Conservation (phyloP, 1,140 invertebrate genomes). For the Aplysia californica region DNA sequence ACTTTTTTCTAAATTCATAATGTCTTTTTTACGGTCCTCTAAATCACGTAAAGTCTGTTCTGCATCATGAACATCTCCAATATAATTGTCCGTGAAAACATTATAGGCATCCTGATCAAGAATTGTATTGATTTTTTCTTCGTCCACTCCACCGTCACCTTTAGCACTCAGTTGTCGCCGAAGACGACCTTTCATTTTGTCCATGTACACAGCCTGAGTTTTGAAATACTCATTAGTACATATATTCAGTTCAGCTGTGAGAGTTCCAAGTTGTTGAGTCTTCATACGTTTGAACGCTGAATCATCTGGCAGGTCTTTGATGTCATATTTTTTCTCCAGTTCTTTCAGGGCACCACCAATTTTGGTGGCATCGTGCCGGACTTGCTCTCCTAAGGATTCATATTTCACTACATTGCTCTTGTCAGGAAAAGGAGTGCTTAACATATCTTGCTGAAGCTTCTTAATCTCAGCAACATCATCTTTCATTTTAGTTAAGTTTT, state of each 20-base stretch:
- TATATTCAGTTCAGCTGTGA: slow-evolving; percentile 40
- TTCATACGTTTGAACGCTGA: slow-evolving; percentile 38
- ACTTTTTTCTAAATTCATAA: slow-evolving; percentile 47
- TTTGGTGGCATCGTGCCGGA: slow-evolving; percentile 22
- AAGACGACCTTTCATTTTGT: slow-evolving; percentile 45
- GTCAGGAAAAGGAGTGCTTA: slow-evolving; percentile 40
- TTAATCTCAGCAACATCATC: slow-evolving; percentile 38
- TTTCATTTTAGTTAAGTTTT: slow-evolving; percentile 34
- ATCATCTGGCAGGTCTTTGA: slow-evolving; percentile 23
- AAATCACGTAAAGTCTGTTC: slow-evolving; percentile 44
- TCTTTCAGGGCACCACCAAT: slow-evolving; percentile 35
- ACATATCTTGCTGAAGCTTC: slow-evolving; percentile 41
- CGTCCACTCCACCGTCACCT: slow-evolving; percentile 27
- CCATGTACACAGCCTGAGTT: slow-evolving; percentile 48
- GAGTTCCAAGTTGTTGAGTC: slow-evolving; percentile 42
- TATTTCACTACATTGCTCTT: slow-evolving; percentile 28
- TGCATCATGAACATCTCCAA: slow-evolving; percentile 45
- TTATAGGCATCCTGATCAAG: slow-evolving; percentile 39
- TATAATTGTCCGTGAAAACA: slow-evolving; percentile 46
- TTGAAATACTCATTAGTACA: slow-evolving; percentile 45
- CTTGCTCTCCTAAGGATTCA: slow-evolving; percentile 26
- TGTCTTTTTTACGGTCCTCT: slow-evolving; percentile 71
- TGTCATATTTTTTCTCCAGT: slow-evolving; percentile 38
- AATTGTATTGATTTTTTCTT: slow-evolving; percentile 34
- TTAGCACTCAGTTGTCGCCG: slow-evolving; percentile 35